phyloP scores from a whole-genome alignment of 2,113 vertebrate genomes.

The Eulacestoma nigropectus region DNA sequence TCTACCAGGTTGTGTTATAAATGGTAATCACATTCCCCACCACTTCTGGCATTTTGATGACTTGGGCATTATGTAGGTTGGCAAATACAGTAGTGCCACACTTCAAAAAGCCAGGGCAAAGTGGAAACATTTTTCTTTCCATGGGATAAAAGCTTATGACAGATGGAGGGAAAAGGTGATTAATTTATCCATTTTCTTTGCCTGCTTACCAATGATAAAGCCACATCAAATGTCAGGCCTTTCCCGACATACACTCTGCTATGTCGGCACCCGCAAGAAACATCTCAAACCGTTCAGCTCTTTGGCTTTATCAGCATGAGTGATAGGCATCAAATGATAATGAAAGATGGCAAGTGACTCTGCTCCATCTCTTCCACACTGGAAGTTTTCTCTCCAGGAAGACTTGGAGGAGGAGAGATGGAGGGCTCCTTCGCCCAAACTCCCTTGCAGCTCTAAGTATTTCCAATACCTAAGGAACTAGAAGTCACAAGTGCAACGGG shows the following conservation, averaged over 20 bases:
- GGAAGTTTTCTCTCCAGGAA: neutral
- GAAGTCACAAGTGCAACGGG: neutral
- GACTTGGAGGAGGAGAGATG: neutral
- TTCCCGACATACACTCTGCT: neutral
- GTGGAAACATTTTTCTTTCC: neutral
- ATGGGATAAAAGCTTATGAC: neutral
- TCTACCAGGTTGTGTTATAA: neutral
- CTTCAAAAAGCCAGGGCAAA: constrained; percentile 35
- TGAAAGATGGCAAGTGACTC: neutral
- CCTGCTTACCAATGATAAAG: constrained; percentile 17
- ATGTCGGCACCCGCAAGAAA: neutral
- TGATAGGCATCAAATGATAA: constrained; percentile 1
- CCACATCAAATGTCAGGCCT: neutral
- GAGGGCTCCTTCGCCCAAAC: neutral
- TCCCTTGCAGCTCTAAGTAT: neutral
- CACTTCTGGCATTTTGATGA: neutral
- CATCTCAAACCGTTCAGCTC: neutral
- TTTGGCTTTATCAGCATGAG: neutral
- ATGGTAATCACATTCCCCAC: neutral
- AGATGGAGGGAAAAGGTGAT: constrained; percentile 23
- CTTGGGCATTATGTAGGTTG: neutral
- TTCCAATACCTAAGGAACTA: neutral
- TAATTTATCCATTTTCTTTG: constrained; percentile 20
- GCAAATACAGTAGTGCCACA: neutral
- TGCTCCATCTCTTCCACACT: neutral